Conservation (phyloP, 2,113 vertebrate species). For the Triplophysa siluroides region DNA sequence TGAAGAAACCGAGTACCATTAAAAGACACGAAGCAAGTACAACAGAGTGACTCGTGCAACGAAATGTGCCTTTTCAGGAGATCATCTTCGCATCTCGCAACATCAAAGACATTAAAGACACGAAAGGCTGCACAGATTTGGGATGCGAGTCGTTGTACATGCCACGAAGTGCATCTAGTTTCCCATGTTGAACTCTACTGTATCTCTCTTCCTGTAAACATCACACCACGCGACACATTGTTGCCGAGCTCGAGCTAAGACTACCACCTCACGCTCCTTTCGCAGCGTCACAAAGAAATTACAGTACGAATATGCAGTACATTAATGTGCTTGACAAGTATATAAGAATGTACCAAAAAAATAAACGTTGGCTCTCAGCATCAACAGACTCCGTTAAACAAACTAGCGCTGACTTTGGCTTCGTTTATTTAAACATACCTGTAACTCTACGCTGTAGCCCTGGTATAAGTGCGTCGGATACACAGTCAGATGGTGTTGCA, state of each 20-base stretch:
- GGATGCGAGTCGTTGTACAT: background rate
- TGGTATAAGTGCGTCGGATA: conserved; percentile 69
- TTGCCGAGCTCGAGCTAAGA: background rate
- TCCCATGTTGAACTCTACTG: background rate
- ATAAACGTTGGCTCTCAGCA: background rate
- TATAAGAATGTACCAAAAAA: background rate
- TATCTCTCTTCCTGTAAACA: conserved; percentile 6
- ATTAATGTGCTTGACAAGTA: conserved; percentile 11
- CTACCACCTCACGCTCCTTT: background rate
- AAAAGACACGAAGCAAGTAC: background rate
- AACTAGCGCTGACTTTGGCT: conserved; percentile 19
- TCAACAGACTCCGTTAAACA: background rate
- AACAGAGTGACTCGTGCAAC: background rate
- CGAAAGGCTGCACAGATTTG: background rate
- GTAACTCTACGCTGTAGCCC: conserved; percentile 75
- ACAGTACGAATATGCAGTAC: background rate
- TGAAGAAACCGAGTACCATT: conserved; percentile 15
- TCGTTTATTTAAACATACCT: conserved; percentile 63
- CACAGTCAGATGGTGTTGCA: conserved; percentile 74
- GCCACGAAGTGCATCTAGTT: background rate
- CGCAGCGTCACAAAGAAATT: background rate
- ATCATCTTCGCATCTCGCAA: background rate
- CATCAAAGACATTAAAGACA: background rate
- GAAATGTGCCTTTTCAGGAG: background rate
- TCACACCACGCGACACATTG: conserved; percentile 7